Evolutionary conservation across 2,888 invertebrate genomes (phyloP).

Genomic region (Cataglyphis livida): DNA sequence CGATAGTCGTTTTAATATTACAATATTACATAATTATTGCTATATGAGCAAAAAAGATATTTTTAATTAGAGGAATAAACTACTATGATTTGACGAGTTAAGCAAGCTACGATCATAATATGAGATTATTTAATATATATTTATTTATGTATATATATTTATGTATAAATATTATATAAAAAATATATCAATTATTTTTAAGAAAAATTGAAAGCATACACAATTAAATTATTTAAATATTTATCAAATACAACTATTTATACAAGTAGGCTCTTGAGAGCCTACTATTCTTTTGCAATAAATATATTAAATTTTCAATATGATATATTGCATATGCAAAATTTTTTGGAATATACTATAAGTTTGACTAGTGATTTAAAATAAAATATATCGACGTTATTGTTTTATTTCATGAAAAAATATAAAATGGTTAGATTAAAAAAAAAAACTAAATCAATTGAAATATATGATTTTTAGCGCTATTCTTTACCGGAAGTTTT

Average conservation of each 20-base stretch:
- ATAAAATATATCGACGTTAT: not conserved
- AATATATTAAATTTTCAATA: not conserved
- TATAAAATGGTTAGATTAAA: conserved; percentile 16
- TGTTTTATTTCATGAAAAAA: not conserved
- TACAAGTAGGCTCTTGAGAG: not conserved
- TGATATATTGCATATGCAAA: not conserved
- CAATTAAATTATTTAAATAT: not conserved
- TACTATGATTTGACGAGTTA: not conserved
- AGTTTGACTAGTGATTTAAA: not conserved
- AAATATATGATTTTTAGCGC: conserved; percentile 24
- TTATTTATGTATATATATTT: not conserved
- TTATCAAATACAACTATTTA: not conserved
- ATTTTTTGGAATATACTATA: not conserved
- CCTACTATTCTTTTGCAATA: not conserved
- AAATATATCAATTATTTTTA: not conserved
- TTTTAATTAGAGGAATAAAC: not conserved
- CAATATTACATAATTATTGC: not conserved
- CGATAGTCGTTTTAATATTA: conserved; percentile 3
- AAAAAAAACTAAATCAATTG: conserved; percentile 17
- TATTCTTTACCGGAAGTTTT: conserved; percentile 1
- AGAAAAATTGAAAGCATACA: not conserved
- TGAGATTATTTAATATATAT: not conserved
- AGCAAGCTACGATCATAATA: conserved; percentile 9
- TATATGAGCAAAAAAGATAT: not conserved
- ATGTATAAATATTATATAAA: not conserved